Base-by-base conservation (phyloP, 2,797 vertebrate genomes). In the Alauda arvensis region DNA sequence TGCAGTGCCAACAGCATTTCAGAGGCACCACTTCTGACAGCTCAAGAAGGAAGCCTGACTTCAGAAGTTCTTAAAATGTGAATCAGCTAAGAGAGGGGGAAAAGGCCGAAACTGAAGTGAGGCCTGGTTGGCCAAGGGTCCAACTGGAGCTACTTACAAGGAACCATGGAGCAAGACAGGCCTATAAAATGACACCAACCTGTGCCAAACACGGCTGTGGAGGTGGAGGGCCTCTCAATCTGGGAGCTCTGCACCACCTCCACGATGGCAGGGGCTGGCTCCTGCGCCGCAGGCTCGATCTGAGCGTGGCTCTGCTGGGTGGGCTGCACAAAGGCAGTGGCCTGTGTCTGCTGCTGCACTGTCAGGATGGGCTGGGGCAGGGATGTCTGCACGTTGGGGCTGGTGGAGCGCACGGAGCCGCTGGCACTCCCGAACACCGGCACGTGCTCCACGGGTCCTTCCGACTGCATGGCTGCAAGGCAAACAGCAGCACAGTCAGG, bases 321-420 rank as follows among this genome's bases (percentile, higher is more conserved):
- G 33, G 99, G 99, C 83, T 99, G 99, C 76, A 99, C 99, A 52
- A 99, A 99, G 5, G 99, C 99, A 9, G 99, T 99, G 3, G 99
- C 98, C 91, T 99, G 99, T 0, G 97, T 98, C 82, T 98, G 98
- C 89, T 99, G 98, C 94, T 98, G 99, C 83, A 98, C 97, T 4
- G 96, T 98, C 59, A 99, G 92, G 94, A 99, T 98, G 62, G 98
- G 96, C 78, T 98, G 98, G 1, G 98, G 96, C 66, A 99, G 95
- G 0, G 98, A 98, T 4, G 98, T 97, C 97, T 99, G 99, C 52
- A 99, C 98, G 7, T 99, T 99, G 55, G 99, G 99, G 93, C 99
- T 99, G 63, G 99, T 98, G n/a, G 99, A 99, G 85, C 99, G 98
- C 83, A 99, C 98, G 1, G 99, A 99, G 37, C 99, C 99, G 28